Evolutionary conservation across 2,888 invertebrate species (phyloP).

Genomic region (Sclerodermus sp.): DNA sequence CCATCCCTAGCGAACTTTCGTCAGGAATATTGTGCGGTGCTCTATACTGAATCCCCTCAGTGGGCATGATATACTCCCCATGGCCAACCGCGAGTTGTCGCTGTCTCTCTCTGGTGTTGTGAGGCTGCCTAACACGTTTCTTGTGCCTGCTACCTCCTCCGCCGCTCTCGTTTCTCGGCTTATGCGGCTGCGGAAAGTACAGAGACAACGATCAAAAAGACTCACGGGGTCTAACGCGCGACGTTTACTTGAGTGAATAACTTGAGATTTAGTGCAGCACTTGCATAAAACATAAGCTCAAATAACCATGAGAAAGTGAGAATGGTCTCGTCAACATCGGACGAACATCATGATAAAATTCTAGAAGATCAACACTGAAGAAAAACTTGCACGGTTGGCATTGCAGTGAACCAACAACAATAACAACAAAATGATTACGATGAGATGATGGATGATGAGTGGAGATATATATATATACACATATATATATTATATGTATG

Average conservation of each 20-base stretch:
- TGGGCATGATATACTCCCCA: conserved; percentile 82
- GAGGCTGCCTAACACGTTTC: conserved; percentile 81
- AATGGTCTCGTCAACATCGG: neutral
- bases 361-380: neutral
- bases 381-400: conserved; percentile 33
- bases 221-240: too few species aligned
- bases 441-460: too few species aligned
- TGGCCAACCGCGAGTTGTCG: conserved; percentile 81
- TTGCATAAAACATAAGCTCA: conserved; percentile 28
- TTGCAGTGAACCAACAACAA: too few species aligned
- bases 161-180: conserved; percentile 63
- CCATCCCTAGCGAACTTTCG: conserved; percentile 60
- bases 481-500: too few species aligned
- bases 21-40: conserved; percentile 62
- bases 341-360: conserved; percentile 20
- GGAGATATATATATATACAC: too few species aligned
- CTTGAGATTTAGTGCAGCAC: conserved; percentile 15
- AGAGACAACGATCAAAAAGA: too few species aligned
- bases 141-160: conserved; percentile 72
- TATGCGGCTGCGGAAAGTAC: conserved; percentile 60
- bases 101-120: conserved; percentile 85
- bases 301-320: conserved; percentile 25
- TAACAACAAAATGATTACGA: too few species aligned
- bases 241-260: too few species aligned
- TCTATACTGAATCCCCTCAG: conserved; percentile 64